Evolutionary conservation across 2,113 vertebrate genomes (phyloP).

Genomic region (Poeciliopsis retropinna): DNA sequence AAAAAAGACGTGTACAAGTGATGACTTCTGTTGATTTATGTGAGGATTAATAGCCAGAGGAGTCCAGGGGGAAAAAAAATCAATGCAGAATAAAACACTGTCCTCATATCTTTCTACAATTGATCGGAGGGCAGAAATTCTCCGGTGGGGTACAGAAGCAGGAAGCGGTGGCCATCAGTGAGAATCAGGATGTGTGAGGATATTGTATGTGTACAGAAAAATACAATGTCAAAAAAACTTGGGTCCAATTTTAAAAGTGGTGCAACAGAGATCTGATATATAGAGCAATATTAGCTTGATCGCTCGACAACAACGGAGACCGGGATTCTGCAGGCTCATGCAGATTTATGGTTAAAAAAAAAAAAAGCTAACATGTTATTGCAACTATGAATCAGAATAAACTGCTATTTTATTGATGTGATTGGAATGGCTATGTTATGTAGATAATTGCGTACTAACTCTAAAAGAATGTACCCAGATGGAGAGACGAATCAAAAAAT

Average conservation of each 20-base stretch:
- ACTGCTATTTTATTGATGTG: neutral
- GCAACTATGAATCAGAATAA: neutral
- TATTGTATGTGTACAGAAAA: neutral
- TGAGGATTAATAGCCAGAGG: constrained; percentile 18
- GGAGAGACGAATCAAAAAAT: neutral
- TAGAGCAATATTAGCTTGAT: neutral
- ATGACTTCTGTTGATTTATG: constrained; percentile 30
- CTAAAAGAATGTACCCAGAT: neutral
- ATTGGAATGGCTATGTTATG: too few species aligned
- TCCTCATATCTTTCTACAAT: constrained; percentile 47
- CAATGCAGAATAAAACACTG: constrained; percentile 43
- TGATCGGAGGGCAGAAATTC: constrained; percentile 17
- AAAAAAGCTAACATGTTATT: neutral
- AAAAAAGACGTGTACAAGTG: constrained; percentile 8
- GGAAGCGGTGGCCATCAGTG: constrained; percentile 8
- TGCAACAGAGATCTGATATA: constrained; percentile 9
- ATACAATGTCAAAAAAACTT: neutral
- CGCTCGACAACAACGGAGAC: neutral
- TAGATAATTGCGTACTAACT: neutral
- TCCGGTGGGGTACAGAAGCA: constrained; percentile 13
- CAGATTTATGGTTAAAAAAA: neutral
- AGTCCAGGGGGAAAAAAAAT: constrained; percentile 15
- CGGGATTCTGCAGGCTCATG: neutral
- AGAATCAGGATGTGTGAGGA: constrained; percentile 30
- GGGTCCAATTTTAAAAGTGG: constrained; percentile 3